Evolutionary conservation across 2,113 vertebrate genomes (phyloP).

Genomic region (Takifugu flavidus): DNA sequence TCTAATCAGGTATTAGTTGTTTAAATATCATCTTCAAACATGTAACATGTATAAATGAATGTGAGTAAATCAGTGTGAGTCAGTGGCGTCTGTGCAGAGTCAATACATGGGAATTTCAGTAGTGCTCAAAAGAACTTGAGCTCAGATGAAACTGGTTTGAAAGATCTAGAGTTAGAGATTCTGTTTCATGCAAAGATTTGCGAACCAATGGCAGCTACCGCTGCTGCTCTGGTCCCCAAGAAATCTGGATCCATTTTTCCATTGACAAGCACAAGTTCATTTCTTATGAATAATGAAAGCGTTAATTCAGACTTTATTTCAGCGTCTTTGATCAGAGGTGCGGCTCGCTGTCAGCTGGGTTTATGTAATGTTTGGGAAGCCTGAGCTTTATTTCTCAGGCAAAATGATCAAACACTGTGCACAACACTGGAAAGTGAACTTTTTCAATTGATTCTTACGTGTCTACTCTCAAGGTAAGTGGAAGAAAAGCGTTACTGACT

Average conservation of each 20-base stretch:
- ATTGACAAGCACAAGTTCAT: conserved; percentile 7
- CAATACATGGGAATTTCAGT: neutral
- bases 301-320: conserved; percentile 10
- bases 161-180: neutral
- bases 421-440: neutral
- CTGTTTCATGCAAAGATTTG: neutral
- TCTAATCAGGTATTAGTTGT: no score
- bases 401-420: neutral
- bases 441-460: no score
- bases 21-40: no score
- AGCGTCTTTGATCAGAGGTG: conserved; percentile 34
- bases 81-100: no score
- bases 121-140: neutral
- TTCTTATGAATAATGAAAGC: conserved; percentile 33
- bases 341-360: conserved; percentile 14
- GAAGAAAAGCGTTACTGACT: neutral
- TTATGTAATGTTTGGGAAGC: neutral
- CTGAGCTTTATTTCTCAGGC: conserved; percentile 1
- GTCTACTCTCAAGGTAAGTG: no score
- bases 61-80: no score
- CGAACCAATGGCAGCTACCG: neutral
- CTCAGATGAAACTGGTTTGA: neutral
- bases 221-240: neutral
- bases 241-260: conserved; percentile 15
- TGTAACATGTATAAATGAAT: no score